These are phyloP conservation scores for Eulemur mongoz DNA, from an alignment of 2,797 vertebrate genomes.

Conservation along the genomic window DNA sequence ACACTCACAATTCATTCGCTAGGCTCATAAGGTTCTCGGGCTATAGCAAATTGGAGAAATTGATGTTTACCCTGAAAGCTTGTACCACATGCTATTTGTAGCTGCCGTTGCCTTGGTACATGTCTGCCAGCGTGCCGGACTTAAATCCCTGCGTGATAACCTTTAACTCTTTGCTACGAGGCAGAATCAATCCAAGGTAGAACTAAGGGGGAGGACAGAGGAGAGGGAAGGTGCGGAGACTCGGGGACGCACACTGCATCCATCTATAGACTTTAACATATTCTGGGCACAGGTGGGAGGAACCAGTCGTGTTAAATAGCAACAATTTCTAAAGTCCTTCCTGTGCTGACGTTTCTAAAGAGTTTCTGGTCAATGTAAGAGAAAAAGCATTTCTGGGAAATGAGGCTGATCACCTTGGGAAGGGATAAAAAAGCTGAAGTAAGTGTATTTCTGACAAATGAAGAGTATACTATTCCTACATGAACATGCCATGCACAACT, in stretches of 20 bases:
- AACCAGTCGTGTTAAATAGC: slow-evolving; percentile 62
- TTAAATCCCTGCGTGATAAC: slow-evolving; percentile 81
- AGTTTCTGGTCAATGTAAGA: slow-evolving; percentile 68
- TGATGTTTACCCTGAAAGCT: slow-evolving; percentile 80
- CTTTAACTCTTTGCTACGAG: slow-evolving; percentile 65
- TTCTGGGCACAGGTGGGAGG: slow-evolving; percentile 61
- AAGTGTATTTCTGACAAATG: slow-evolving; percentile 67
- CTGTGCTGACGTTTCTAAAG: slow-evolving; percentile 62
- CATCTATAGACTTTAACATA: slow-evolving; percentile 4
- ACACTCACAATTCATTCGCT: slow-evolving; percentile 64
- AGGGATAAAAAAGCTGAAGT: slow-evolving; percentile 60
- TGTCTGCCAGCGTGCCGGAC: slow-evolving; percentile 79
- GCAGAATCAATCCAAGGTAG: slow-evolving; percentile 76
- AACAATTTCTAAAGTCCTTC: slow-evolving; percentile 56
- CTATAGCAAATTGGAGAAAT: slow-evolving; percentile 83
- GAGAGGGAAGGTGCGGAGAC: neutral
- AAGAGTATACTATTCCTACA: slow-evolving; percentile 38
- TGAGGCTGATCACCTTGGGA: slow-evolving; percentile 60
- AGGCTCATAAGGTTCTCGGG: slow-evolving; percentile 77
- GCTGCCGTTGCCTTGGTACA: slow-evolving; percentile 76
- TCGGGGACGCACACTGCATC: neutral
- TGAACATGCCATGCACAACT: slow-evolving; percentile 15
- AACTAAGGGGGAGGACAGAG: slow-evolving; percentile 59
- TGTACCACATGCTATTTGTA: slow-evolving; percentile 71
- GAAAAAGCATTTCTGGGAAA: slow-evolving; percentile 69